Evolutionary conservation across 2,797 vertebrate genomes (phyloP).

Genomic region (Botia almorhae): DNA sequence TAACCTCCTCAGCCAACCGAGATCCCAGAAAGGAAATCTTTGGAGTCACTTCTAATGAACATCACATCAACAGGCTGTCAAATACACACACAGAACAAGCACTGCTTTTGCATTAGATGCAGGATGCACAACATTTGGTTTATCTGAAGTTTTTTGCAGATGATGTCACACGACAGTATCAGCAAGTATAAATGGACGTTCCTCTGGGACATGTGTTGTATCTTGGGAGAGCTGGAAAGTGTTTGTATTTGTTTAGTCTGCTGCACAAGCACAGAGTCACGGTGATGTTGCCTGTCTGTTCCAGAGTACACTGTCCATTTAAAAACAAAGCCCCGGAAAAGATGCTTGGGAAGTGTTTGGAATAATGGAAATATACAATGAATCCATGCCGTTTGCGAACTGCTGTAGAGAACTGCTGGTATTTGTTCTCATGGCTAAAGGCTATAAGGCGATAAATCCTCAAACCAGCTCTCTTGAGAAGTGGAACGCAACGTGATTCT

Average conservation of each 20-base stretch:
- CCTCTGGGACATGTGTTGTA: not conserved
- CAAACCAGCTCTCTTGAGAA: not conserved
- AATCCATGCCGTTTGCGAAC: not conserved
- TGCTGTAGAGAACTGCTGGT: not conserved
- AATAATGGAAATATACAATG: not conserved
- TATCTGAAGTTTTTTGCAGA: not conserved
- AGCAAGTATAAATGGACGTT: not conserved
- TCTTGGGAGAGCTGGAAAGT: not conserved
- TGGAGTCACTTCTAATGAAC: not conserved
- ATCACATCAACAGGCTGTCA: not conserved
- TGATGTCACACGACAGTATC: not conserved
- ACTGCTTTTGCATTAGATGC: not conserved
- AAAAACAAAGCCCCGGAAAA: not conserved
- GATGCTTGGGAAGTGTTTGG: not conserved
- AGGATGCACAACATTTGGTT: not conserved
- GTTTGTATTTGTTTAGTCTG: conserved; percentile 28
- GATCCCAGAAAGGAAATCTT: not conserved
- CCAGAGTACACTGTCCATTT: not conserved
- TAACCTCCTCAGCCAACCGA: not conserved
- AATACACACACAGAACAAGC: not conserved
- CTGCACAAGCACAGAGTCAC: not conserved
- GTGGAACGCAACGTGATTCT: not conserved
- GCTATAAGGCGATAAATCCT: not conserved
- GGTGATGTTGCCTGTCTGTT: not conserved
- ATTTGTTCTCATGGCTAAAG: not conserved